Evolutionary conservation across 2,888 invertebrate genomes (phyloP).

Genomic region (Chymomyza amoena): DNA sequence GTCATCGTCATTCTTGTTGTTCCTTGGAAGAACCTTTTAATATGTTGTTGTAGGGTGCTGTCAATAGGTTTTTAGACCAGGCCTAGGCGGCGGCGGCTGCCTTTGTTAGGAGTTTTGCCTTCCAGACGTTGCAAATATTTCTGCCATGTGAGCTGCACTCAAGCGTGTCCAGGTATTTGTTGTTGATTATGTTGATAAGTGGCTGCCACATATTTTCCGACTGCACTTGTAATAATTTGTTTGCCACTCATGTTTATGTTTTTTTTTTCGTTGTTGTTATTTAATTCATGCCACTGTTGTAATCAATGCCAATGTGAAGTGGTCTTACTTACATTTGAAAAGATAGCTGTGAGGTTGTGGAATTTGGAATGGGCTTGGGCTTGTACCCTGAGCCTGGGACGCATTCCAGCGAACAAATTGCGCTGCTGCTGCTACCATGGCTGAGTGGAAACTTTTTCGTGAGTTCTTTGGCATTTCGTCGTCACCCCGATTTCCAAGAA

Average conservation of each 20-base stretch:
- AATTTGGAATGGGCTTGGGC: too few species aligned
- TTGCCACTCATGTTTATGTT: constrained; percentile 63
- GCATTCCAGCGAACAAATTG: constrained; percentile 32
- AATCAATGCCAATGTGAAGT: constrained; percentile 52
- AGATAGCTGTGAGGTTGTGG: background rate
- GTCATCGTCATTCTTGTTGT: constrained; percentile 17
- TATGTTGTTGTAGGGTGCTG: constrained; percentile 39
- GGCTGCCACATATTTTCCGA: constrained; percentile 64
- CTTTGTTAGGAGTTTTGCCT: constrained; percentile 4
- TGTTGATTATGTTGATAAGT: constrained; percentile 73
- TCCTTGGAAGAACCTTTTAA: constrained; percentile 29
- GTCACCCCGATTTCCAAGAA: constrained; percentile 60
- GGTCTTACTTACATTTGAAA: too few species aligned
- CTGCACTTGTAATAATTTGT: constrained; percentile 73
- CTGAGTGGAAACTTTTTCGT: constrained; percentile 52
- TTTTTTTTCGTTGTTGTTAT: too few species aligned
- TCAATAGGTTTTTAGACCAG: constrained; percentile 45
- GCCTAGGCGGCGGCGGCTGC: background rate
- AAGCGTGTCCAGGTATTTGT: constrained; percentile 71
- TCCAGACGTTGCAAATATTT: constrained; percentile 5
- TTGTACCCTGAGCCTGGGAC: constrained; percentile 21
- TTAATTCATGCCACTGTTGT: constrained; percentile 18
- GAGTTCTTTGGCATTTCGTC: constrained; percentile 16
- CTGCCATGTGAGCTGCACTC: constrained; percentile 18
- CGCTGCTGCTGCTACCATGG: constrained; percentile 10